Evolutionary conservation across 2,888 invertebrate genomes (phyloP).

Genomic region (Piscicola geometra): DNA sequence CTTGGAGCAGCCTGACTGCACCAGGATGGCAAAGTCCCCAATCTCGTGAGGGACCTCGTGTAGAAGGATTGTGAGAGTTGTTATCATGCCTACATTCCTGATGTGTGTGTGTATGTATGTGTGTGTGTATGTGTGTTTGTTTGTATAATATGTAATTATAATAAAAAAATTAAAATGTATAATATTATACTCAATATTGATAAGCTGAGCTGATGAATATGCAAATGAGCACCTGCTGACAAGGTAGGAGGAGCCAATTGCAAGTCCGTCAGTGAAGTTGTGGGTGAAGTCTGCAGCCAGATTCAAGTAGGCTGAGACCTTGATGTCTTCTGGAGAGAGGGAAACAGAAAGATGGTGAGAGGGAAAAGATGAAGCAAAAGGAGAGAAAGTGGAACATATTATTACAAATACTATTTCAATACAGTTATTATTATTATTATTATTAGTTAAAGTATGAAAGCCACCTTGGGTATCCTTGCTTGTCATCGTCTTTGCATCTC

Average conservation of each 20-base stretch:
- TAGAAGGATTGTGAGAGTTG: constrained; percentile 88
- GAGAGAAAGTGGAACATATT: neutral
- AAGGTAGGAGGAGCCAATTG: constrained; percentile 94
- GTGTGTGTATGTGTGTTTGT: neutral
- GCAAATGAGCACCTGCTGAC: constrained; percentile 67
- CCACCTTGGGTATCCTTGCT: constrained; percentile 38
- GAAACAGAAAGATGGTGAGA: neutral
- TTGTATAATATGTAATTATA: no score
- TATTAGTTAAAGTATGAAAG: no score
- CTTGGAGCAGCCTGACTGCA: constrained; percentile 90
- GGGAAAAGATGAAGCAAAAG: neutral
- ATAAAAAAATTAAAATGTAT: no score
- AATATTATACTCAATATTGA: no score
- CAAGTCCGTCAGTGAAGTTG: constrained; percentile 97
- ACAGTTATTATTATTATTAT: no score
- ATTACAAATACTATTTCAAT: constrained; percentile 21
- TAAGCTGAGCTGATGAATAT: no score
- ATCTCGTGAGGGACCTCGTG: constrained; percentile 99
- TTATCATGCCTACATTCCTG: constrained; percentile 55
- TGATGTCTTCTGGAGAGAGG: constrained; percentile 56
- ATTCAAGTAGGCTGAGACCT: constrained; percentile 88
- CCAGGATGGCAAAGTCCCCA: constrained; percentile 96
- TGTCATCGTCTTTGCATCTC: constrained; percentile 31
- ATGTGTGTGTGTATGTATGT: neutral
- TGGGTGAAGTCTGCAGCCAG: constrained; percentile 96